These are phyloP conservation scores for Drosophila kurseongensis DNA, from an alignment of 1,140 invertebrate genomes.

Conservation along the genomic window DNA sequence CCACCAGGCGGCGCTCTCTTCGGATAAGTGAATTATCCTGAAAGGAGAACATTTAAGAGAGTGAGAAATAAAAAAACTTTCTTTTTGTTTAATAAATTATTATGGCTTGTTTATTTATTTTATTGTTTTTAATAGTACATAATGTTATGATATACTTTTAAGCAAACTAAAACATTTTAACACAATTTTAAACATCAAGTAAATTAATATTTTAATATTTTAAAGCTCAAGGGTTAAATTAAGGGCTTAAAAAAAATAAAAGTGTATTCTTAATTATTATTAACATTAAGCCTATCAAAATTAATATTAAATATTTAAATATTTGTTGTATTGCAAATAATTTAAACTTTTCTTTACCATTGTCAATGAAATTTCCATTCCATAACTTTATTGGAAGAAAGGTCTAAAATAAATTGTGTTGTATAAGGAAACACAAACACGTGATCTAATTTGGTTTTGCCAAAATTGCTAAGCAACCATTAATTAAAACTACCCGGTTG, in stretches of 20 bases:
- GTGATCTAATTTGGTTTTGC: neutral
- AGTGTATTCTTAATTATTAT: too few relatives aligned
- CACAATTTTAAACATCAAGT: too few relatives aligned
- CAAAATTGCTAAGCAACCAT: constrained; percentile 39
- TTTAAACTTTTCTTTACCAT: neutral
- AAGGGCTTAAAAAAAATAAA: too few relatives aligned
- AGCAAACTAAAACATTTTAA: too few relatives aligned
- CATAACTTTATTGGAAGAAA: constrained; percentile 1
- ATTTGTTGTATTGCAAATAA: neutral
- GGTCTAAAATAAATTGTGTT: too few relatives aligned
- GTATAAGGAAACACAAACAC: neutral
- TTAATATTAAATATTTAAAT: too few relatives aligned
- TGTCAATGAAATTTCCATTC: too few relatives aligned
- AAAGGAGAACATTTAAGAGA: neutral
- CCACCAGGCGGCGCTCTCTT: neutral
- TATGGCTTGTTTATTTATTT: neutral
- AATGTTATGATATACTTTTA: too few relatives aligned
- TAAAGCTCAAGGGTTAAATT: too few relatives aligned
- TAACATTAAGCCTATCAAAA: too few relatives aligned
- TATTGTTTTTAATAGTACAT: neutral
- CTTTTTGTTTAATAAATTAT: neutral
- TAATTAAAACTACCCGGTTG: constrained; percentile 45
- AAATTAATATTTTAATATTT: too few relatives aligned
- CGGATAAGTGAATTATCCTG: constrained; percentile 14
- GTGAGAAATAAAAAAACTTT: neutral